Evolutionary conservation across 2,888 invertebrate genomes (phyloP).

Genomic region (Brachylomia viminalis): DNA sequence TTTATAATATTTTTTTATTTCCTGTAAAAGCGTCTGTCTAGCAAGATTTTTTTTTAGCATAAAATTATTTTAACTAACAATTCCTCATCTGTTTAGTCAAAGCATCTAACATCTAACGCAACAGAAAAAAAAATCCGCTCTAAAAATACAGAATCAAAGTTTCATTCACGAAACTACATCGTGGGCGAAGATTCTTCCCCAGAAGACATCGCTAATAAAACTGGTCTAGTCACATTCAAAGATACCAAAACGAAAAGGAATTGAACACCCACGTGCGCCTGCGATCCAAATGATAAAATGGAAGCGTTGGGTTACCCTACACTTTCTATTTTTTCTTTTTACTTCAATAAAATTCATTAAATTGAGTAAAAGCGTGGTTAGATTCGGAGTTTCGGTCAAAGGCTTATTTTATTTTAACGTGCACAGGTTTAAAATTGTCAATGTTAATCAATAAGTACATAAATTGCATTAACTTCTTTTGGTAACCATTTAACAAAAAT

Average conservation of each 20-base stretch:
- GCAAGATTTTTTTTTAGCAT: no score
- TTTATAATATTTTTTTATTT: background rate
- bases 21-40: no score
- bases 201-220: slow-evolving; percentile 61
- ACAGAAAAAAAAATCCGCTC: background rate
- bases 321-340: slow-evolving; percentile 50
- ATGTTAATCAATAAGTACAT: no score
- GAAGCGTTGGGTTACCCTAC: slow-evolving; percentile 38
- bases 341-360: slow-evolving; percentile 33
- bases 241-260: slow-evolving; percentile 58
- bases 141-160: slow-evolving; percentile 10
- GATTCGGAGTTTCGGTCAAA: background rate
- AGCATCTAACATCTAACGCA: background rate
- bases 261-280: slow-evolving; percentile 62
- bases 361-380: slow-evolving; percentile 11
- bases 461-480: no score
- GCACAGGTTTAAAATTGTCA: no score
- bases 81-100: background rate
- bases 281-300: slow-evolving; percentile 61
- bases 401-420: no score
- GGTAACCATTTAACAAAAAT: no score
- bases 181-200: slow-evolving; percentile 45
- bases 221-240: slow-evolving; percentile 59
- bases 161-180: slow-evolving; percentile 26
- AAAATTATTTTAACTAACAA: no score